phyloP scores from a whole-genome alignment of 2,888 invertebrate genomes.

The Drosophila planitibia region DNA sequence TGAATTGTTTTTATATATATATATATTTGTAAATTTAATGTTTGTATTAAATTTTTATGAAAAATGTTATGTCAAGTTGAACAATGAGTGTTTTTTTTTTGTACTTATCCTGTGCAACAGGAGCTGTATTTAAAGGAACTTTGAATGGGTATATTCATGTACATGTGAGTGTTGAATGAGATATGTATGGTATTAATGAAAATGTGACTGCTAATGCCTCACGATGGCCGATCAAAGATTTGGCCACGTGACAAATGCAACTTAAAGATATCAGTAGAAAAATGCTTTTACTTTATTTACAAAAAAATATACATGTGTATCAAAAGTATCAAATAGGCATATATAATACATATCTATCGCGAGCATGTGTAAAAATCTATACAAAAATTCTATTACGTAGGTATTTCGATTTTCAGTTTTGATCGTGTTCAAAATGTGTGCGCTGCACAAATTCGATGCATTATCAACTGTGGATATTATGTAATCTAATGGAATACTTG shows the following conservation, averaged over 20 bases:
- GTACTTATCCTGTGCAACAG: slow-evolving; percentile 40
- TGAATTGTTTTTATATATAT: slow-evolving; percentile 75
- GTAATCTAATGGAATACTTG: slow-evolving; percentile 25
- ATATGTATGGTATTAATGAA: slow-evolving; percentile 1
- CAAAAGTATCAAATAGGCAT: slow-evolving; percentile 34
- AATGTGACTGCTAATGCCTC: slow-evolving; percentile 1
- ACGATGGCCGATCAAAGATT: background rate
- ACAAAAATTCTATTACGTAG: background rate
- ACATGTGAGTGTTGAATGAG: slow-evolving; percentile 8
- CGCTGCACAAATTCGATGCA: slow-evolving; percentile 38
- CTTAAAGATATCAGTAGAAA: slow-evolving; percentile 37
- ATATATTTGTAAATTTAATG: slow-evolving; percentile 79
- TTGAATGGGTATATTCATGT: slow-evolving; percentile 17
- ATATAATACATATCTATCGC: slow-evolving; percentile 27
- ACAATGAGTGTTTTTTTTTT: slow-evolving; percentile 41
- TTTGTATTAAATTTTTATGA: slow-evolving; percentile 79
- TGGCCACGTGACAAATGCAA: slow-evolving; percentile 15
- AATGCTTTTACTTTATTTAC: slow-evolving; percentile 55
- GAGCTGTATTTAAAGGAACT: slow-evolving; percentile 42
- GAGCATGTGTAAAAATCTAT: slow-evolving; percentile 5
- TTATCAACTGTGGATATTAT: slow-evolving; percentile 7
- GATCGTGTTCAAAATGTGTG: slow-evolving; percentile 14
- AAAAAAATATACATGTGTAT: slow-evolving; percentile 25
- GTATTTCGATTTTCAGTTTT: slow-evolving; percentile 6
- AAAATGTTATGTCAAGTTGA: slow-evolving; percentile 78